Conservation (phyloP, 2,888 invertebrate species). For the Entomobrya multifasciata region DNA sequence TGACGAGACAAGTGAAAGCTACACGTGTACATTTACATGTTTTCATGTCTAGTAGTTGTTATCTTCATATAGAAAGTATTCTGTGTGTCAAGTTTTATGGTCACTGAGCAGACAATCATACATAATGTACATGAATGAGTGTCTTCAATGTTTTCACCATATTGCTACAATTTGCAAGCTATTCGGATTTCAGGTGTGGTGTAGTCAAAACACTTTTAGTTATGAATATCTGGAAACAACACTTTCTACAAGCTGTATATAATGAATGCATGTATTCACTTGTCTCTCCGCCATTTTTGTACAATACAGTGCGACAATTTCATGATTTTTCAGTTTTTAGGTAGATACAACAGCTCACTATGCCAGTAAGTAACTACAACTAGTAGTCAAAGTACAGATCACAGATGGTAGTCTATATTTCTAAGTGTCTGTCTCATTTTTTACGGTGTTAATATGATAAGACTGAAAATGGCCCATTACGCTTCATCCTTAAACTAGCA, state of each 20-base stretch:
- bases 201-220: constrained; percentile 10
- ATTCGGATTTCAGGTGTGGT: too few relatives aligned
- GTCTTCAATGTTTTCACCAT: too few relatives aligned
- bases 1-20: too few relatives aligned
- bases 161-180: too few relatives aligned
- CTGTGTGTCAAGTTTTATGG: constrained; percentile 58
- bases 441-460: not conserved
- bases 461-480: not conserved
- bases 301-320: too few relatives aligned
- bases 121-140: too few relatives aligned
- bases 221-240: too few relatives aligned
- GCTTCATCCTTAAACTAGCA: too few relatives aligned
- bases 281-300: not conserved
- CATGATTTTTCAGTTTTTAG: not conserved
- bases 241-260: too few relatives aligned
- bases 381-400: not conserved
- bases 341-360: not conserved
- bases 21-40: too few relatives aligned
- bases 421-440: not conserved
- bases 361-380: not conserved
- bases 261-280: too few relatives aligned
- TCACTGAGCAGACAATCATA: constrained; percentile 34
- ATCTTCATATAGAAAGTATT: constrained; percentile 21
- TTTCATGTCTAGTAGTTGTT: not conserved
- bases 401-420: not conserved